A percentile compares a stretch with the other conserved stretches of the same genome.
phyloP scores from a whole-genome alignment of 2,113 vertebrate genomes.

The Pangasianodon gigas region DNA sequence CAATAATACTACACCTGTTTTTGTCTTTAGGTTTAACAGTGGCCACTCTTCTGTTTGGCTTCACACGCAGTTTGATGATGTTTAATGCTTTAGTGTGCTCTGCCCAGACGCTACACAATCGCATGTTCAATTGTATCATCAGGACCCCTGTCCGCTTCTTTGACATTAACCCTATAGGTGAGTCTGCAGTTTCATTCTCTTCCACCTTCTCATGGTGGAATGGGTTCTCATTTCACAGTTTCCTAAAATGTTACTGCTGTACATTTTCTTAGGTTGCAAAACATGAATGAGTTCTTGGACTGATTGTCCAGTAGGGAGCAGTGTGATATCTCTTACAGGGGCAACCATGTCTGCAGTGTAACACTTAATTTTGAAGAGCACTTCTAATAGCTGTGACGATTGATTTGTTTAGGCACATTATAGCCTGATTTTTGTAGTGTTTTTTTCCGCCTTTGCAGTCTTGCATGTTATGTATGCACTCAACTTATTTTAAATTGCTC shows the following conservation, averaged over 20 bases:
- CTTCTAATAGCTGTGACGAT: neutral
- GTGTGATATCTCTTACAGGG: neutral
- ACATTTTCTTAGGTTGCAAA: neutral
- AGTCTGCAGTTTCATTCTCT: conserved; percentile 56
- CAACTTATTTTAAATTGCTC: neutral
- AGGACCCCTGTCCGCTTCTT: conserved; percentile 87
- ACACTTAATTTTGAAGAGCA: neutral
- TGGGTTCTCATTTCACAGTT: neutral
- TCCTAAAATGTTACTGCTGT: neutral
- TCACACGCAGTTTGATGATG: conserved; percentile 76
- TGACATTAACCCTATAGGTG: conserved; percentile 92
- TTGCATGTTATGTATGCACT: neutral
- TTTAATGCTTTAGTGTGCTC: conserved; percentile 83
- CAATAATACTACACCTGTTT: neutral
- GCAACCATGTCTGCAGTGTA: neutral
- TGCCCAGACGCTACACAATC: conserved; percentile 83
- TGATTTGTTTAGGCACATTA: neutral
- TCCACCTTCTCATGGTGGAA: neutral
- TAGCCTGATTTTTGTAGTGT: neutral
- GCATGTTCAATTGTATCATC: conserved; percentile 88
- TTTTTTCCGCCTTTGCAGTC: neutral
- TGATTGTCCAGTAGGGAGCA: neutral
- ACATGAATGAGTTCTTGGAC: neutral
- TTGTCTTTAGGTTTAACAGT: conserved; percentile 80
- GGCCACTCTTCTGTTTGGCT: conserved; percentile 80